These are phyloP conservation scores for Eublepharis macularius DNA, from an alignment of 2,113 vertebrate genomes.

Conservation along the genomic window DNA sequence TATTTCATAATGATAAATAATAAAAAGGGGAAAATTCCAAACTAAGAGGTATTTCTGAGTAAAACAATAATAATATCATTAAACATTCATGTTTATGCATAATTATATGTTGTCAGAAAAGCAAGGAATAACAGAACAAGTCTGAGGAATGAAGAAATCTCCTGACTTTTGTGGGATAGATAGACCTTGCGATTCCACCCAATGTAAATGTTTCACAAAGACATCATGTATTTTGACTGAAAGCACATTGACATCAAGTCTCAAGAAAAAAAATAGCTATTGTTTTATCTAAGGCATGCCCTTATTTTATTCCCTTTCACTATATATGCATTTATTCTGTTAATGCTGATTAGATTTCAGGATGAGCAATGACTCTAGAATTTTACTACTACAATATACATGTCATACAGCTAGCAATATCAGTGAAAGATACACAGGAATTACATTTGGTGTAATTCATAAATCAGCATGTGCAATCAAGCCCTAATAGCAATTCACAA, in stretches of 20 bases:
- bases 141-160: neutral
- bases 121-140: neutral
- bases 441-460: neutral
- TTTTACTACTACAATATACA: neutral
- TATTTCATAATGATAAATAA: too few relatives aligned
- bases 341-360: conserved; percentile 2
- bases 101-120: neutral
- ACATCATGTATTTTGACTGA: neutral
- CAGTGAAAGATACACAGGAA: neutral
- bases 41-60: too few relatives aligned
- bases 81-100: too few relatives aligned
- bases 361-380: conserved; percentile 1
- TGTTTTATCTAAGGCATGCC: conserved; percentile 46
- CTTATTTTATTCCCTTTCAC: conserved; percentile 29
- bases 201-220: neutral
- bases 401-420: neutral
- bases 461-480: neutral
- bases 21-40: too few relatives aligned
- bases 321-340: conserved; percentile 12
- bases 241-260: conserved; percentile 33
- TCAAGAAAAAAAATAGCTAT: conserved; percentile 39
- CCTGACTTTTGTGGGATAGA: neutral
- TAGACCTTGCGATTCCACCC: neutral
- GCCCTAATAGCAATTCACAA: neutral
- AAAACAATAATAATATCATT: too few relatives aligned